phyloP scores from a whole-genome alignment of 2,888 invertebrate genomes.

The Allophyes oxyacanthae region DNA sequence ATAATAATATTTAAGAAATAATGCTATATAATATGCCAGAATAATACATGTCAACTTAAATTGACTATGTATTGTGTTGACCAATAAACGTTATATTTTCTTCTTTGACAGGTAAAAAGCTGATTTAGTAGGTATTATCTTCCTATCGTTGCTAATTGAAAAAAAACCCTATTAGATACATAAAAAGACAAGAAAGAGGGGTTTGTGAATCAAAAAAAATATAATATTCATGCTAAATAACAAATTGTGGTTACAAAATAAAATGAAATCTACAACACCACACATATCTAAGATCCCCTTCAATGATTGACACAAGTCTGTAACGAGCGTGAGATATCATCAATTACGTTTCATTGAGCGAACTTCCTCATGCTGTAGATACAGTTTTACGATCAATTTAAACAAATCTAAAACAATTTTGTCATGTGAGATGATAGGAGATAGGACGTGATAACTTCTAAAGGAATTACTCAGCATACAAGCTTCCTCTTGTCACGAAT shows the following conservation, averaged over 20 bases:
- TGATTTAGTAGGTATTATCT: too few relatives aligned
- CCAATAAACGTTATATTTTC: too few relatives aligned
- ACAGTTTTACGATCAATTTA: slow-evolving; percentile 59
- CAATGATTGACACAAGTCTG: slow-evolving; percentile 34
- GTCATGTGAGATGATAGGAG: slow-evolving; percentile 33
- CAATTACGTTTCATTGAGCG: slow-evolving; percentile 55
- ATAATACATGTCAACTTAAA: too few relatives aligned
- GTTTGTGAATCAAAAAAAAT: too few relatives aligned
- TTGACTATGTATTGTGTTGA: too few relatives aligned
- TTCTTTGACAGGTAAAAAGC: too few relatives aligned
- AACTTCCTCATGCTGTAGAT: slow-evolving; percentile 54
- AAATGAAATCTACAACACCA: slow-evolving; percentile 1
- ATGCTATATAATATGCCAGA: too few relatives aligned
- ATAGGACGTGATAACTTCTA: slow-evolving; percentile 8
- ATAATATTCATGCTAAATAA: too few relatives aligned
- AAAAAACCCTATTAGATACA: too few relatives aligned
- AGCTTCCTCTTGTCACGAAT: slow-evolving; percentile 7
- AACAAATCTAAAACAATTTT: slow-evolving; percentile 54
- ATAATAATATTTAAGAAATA: too few relatives aligned
- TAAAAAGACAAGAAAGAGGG: too few relatives aligned
- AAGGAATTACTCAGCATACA: slow-evolving; percentile 5
- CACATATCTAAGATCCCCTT: slow-evolving; percentile 6
- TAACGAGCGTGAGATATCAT: slow-evolving; percentile 26
- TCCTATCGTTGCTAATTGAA: too few relatives aligned
- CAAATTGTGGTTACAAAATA: neutral